A percentile compares a stretch with the other conserved stretches of the same genome.
phyloP scores from a whole-genome alignment of 2,888 invertebrate species.

The Agonopterix subpropinquella region DNA sequence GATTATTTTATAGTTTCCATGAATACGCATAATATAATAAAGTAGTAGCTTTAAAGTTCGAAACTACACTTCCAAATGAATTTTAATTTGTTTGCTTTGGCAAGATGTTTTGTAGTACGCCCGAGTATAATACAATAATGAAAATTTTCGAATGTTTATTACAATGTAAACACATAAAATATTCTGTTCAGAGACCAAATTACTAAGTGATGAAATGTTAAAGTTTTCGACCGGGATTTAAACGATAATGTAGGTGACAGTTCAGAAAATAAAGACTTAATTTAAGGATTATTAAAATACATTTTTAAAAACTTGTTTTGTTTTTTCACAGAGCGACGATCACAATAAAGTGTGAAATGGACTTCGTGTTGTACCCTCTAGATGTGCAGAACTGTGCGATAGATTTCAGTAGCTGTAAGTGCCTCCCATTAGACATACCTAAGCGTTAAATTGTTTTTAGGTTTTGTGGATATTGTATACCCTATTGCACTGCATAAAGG shows the following conservation, averaged over 20 bases:
- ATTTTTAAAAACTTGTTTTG: not conserved
- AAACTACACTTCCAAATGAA: not conserved
- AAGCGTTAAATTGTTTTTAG: too few relatives aligned
- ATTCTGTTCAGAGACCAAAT: not conserved
- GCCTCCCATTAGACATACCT: slow-evolving; percentile 3
- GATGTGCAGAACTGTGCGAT: slow-evolving; percentile 79
- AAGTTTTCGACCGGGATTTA: not conserved
- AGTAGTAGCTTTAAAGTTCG: too few relatives aligned
- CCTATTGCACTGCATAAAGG: too few relatives aligned
- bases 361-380: slow-evolving; percentile 78
- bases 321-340: slow-evolving; percentile 71
- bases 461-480: too few relatives aligned
- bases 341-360: slow-evolving; percentile 80
- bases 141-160: not conserved
- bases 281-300: too few relatives aligned
- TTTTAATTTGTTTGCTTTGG: slow-evolving; percentile 5
- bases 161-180: slow-evolving; percentile 2
- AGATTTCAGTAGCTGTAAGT: slow-evolving; percentile 80
- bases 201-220: not conserved
- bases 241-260: not conserved
- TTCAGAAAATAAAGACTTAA: not conserved
- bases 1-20: too few relatives aligned
- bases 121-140: slow-evolving; percentile 1
- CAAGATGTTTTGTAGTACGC: not conserved
- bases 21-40: too few relatives aligned